These are phyloP conservation scores for Eupithecia inturbata DNA, from an alignment of 2,888 invertebrate genomes.

Conservation along the genomic window DNA sequence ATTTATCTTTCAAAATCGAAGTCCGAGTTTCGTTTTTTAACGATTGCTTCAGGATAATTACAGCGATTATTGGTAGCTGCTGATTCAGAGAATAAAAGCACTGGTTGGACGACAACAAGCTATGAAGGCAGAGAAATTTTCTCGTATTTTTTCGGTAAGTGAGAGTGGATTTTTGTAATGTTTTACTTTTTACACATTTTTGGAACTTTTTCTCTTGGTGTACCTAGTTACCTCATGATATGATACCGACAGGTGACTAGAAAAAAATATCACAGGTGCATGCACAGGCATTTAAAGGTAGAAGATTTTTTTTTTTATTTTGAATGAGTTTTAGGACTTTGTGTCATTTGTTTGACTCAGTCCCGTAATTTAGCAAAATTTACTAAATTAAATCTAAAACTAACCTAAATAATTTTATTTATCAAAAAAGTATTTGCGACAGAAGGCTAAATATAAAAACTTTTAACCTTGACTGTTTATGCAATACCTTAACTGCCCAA, in stretches of 20 bases:
- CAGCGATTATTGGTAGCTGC: conserved; percentile 3
- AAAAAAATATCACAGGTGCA: not conserved
- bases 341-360: no score
- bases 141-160: not conserved
- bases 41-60: conserved; percentile 2
- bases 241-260: not conserved
- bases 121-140: not conserved
- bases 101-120: not conserved
- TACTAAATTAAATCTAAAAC: no score
- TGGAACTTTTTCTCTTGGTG: no score
- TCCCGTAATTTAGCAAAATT: no score
- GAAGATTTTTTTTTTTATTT: no score
- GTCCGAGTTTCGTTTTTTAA: conserved; percentile 16
- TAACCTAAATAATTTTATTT: no score
- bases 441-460: not conserved
- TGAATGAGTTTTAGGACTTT: no score
- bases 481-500: not conserved
- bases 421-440: not conserved
- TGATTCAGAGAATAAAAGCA: not conserved
- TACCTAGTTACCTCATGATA: no score
- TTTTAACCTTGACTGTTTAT: not conserved
- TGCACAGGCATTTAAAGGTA: not conserved
- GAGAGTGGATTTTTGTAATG: not conserved
- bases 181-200: no score
- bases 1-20: conserved; percentile 55